Evolutionary conservation across 2,797 vertebrate species (phyloP).

Genomic region (Meda fulgida): DNA sequence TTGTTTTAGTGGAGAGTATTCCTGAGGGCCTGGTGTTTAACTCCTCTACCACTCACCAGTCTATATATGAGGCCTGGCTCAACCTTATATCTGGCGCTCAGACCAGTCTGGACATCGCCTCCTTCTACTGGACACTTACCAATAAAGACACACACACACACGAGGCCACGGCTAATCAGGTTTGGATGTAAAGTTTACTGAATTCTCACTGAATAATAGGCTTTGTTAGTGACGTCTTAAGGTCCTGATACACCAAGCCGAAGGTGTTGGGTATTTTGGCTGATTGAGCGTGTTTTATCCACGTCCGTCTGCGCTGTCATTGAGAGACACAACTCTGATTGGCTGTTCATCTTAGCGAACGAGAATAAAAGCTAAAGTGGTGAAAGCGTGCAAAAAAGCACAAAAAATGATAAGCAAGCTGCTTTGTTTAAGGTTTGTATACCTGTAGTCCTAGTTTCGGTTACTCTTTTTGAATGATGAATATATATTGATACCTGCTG

Average conservation of each 20-base stretch:
- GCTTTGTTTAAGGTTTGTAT: background rate
- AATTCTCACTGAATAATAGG: background rate
- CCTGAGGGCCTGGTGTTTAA: slow-evolving; percentile 85
- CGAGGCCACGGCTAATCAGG: slow-evolving; percentile 84
- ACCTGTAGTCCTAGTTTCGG: background rate
- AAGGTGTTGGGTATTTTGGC: background rate
- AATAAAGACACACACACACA: slow-evolving; percentile 85
- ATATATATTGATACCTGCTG: background rate
- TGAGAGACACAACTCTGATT: background rate
- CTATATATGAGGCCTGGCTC: slow-evolving; percentile 84
- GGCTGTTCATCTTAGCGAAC: background rate
- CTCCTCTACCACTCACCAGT: slow-evolving; percentile 75
- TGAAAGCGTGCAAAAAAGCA: background rate
- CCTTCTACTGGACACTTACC: slow-evolving; percentile 93
- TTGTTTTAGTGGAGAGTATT: slow-evolving; percentile 89
- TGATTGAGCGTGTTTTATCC: no score
- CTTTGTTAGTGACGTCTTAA: background rate
- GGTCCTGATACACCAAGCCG: background rate
- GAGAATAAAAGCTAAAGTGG: background rate
- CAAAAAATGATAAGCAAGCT: background rate
- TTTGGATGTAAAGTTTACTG: slow-evolving; percentile 57
- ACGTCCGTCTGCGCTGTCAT: no score
- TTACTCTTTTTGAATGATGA: background rate
- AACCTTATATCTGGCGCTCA: slow-evolving; percentile 75
- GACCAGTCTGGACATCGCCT: slow-evolving; percentile 88